These are phyloP conservation scores for Heliconius nattereri DNA, from an alignment of 1,140 invertebrate genomes.

Conservation along the genomic window DNA sequence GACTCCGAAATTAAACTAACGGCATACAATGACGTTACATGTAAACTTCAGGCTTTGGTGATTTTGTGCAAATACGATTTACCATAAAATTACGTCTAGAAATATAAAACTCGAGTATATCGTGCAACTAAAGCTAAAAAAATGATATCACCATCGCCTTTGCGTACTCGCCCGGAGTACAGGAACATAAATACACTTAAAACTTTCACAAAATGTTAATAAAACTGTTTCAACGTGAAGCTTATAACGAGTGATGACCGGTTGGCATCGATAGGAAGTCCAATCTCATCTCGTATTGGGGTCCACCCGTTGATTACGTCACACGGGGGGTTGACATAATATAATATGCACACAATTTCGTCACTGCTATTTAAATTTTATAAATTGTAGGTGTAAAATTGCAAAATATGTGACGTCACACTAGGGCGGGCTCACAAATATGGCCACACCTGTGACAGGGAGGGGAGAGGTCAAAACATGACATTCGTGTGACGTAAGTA, in stretches of 20 bases:
- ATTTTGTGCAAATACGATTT: conserved; percentile 69
- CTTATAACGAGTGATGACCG: conserved; percentile 43
- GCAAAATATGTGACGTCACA: too few relatives aligned
- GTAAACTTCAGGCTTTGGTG: conserved; percentile 43
- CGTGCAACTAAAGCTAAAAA: conserved; percentile 61
- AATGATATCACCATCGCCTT: conserved; percentile 43
- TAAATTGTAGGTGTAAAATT: too few relatives aligned
- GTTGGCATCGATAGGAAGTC: conserved; percentile 61
- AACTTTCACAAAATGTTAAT: conserved; percentile 33
- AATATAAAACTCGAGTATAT: conserved; percentile 69
- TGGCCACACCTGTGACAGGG: too few relatives aligned
- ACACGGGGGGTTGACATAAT: too few relatives aligned
- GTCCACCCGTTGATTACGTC: too few relatives aligned
- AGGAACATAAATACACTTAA: conserved; percentile 31
- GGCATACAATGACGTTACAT: conserved; percentile 15
- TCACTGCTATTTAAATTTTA: too few relatives aligned
- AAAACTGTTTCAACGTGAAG: conserved; percentile 35
- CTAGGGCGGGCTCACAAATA: too few relatives aligned
- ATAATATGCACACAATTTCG: too few relatives aligned
- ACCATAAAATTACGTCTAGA: conserved; percentile 62
- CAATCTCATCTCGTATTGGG: conserved; percentile 47
- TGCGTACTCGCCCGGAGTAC: not conserved
- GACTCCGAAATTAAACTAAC: not conserved
- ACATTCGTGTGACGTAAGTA: too few relatives aligned
- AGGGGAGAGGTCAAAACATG: too few relatives aligned